phyloP scores from a whole-genome alignment of 2,888 invertebrate species.

The Pasiphila rectangulata region DNA sequence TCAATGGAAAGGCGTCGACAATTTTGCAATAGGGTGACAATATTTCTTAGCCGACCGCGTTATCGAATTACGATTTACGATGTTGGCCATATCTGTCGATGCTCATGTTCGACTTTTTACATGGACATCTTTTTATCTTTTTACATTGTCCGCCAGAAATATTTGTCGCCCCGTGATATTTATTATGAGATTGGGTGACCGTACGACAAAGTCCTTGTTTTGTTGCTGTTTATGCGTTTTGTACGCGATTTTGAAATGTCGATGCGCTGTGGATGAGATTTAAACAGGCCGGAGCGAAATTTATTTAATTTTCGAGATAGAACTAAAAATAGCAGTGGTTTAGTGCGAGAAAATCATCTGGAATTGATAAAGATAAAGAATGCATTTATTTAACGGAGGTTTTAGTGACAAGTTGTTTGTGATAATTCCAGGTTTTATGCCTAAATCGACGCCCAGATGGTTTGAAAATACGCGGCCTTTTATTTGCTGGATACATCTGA shows the following conservation, averaged over 20 bases:
- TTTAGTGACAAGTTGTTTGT: too few species aligned
- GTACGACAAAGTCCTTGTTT: slow-evolving; percentile 27
- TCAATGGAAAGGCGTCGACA: slow-evolving; percentile 15
- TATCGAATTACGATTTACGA: slow-evolving; percentile 78
- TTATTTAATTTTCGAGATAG: background rate
- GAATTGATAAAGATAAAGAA: too few species aligned
- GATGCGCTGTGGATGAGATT: background rate
- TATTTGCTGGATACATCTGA: too few species aligned
- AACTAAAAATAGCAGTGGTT: too few species aligned
- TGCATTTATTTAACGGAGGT: too few species aligned
- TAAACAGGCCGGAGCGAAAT: background rate
- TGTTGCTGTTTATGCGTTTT: slow-evolving; percentile 27
- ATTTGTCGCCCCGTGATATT: slow-evolving; percentile 38
- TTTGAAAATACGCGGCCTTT: too few species aligned
- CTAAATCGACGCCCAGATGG: too few species aligned
- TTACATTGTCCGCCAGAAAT: slow-evolving; percentile 54
- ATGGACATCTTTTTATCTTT: slow-evolving; percentile 52
- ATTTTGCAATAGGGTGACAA: slow-evolving; percentile 48
- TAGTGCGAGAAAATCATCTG: too few species aligned
- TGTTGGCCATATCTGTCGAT: slow-evolving; percentile 59
- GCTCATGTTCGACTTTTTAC: slow-evolving; percentile 51
- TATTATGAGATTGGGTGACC: slow-evolving; percentile 33
- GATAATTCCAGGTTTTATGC: too few species aligned
- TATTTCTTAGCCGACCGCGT: slow-evolving; percentile 42
- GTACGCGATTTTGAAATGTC: slow-evolving; percentile 3